Percentiles rank a stretch among this genome's conserved stretches.
Evolutionary conservation across 2,888 invertebrate genomes (phyloP).

Genomic region (Panopea generosa): DNA sequence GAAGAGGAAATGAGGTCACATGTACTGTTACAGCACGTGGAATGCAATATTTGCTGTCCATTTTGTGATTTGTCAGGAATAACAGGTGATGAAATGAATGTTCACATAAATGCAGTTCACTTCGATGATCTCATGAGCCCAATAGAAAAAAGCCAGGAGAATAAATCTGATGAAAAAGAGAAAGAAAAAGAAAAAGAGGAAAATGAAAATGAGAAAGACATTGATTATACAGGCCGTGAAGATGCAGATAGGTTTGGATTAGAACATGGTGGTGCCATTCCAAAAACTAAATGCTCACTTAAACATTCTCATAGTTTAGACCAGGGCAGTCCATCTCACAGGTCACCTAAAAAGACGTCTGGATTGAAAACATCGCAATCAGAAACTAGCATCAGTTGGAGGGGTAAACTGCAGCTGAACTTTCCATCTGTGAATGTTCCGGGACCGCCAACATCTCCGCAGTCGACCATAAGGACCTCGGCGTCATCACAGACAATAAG

Average conservation of each 20-base stretch:
- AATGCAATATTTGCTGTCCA: constrained; percentile 92
- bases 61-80: constrained; percentile 93
- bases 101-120: constrained; percentile 93
- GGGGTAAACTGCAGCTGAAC: constrained; percentile 54
- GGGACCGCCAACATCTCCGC: constrained; percentile 28
- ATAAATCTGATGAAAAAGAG: constrained; percentile 23
- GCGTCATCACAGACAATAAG: constrained; percentile 35
- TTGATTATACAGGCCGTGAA: constrained; percentile 23
- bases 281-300: constrained; percentile 21
- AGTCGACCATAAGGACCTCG: constrained; percentile 12
- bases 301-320: constrained; percentile 61
- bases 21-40: constrained; percentile 92
- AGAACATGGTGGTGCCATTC: constrained; percentile 62
- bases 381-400: constrained; percentile 48
- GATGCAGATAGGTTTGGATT: constrained; percentile 53
- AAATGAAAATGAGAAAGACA: constrained; percentile 2
- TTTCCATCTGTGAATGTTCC: constrained; percentile 55
- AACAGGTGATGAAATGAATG: constrained; percentile 90
- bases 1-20: constrained; percentile 90
- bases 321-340: constrained; percentile 33
- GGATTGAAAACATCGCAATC: constrained; percentile 55
- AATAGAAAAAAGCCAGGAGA: constrained; percentile 38
- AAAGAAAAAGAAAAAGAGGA: constrained; percentile 14
- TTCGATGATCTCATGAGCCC: constrained; percentile 90
- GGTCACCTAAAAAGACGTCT: constrained; percentile 44